Base-by-base conservation (phyloP, 2,797 vertebrate genomes). In the Acanthiza pusilla region DNA sequence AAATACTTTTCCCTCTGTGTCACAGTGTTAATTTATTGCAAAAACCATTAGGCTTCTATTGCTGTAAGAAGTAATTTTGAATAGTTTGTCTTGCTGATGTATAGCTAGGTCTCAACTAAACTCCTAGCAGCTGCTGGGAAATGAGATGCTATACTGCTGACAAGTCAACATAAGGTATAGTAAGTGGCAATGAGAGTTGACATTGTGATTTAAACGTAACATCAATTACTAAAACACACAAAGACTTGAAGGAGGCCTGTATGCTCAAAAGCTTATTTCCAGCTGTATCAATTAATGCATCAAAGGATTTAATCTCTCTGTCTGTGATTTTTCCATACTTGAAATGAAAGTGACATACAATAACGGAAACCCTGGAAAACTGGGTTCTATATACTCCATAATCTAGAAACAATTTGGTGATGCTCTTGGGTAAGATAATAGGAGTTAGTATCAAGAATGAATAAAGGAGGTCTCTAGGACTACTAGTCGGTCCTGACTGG, bases 111-210 rank as follows among this genome's bases (percentile, higher is more conserved):
- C 68, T 88, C 62, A 63, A 57, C 68, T 43, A 80, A 95, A 93
- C 72, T 89, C 81, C 51, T 61, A 91, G 82, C 81, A 91, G 82
- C 89, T 92, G 75, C 82, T 65, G n/a, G 61, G 62, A 94, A 92
- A 91, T 27, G 34, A 88, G 89, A 74, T 83, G 36, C 57, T 83
- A 3, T 57, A 48, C 53, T 61, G 38, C 72, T 93, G 89, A 82
- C 61, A 85, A 77, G 89, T 92, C 65, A 91, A 40, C 78, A 61
- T 77, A 89, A 93, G 85, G 42, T 93, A 75, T 72, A 83, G 75
- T 43, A 85, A 92, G 85, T 58, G 65, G 51, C 65, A 77, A 51
- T 38, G 50, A 72, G 75, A 88, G 75, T 50, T 67, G 78, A 79
- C 61, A 47, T 21, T 27, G 32, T 89, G 87, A 87, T 89, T 93